These are phyloP conservation scores for Octodonta nipae DNA, from an alignment of 2,888 invertebrate species.

Conservation along the genomic window DNA sequence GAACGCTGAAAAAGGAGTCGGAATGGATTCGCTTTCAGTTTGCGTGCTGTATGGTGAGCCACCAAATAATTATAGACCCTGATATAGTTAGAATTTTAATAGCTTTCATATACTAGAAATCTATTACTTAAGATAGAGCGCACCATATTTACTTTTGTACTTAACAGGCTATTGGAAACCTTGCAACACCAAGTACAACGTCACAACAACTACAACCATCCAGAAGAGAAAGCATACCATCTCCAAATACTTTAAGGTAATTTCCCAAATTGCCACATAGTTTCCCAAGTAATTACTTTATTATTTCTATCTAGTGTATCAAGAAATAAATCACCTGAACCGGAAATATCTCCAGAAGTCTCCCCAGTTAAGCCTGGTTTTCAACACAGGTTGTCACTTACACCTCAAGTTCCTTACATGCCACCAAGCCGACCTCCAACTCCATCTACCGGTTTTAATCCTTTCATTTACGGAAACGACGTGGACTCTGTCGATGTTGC, in stretches of 20 bases:
- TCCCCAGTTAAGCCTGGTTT: conserved; percentile 19
- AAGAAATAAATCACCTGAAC: conserved; percentile 13
- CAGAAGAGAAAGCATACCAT: conserved; percentile 49
- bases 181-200: conserved; percentile 51
- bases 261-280: too few species aligned
- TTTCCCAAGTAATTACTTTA: conserved; percentile 5
- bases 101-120: too few species aligned
- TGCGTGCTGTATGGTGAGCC: too few species aligned
- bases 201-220: conserved; percentile 51
- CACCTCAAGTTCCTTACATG: conserved; percentile 22
- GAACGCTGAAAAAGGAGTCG: too few species aligned
- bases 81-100: too few species aligned
- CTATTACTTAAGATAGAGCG: too few species aligned
- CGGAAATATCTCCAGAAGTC: conserved; percentile 14
- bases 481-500: conserved; percentile 98
- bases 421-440: conserved; percentile 36
- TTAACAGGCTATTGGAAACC: conserved; percentile 61
- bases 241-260: conserved; percentile 38
- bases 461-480: conserved; percentile 84
- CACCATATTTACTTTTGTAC: too few species aligned
- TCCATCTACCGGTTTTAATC: conserved; percentile 51
- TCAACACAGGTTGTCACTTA: conserved; percentile 20
- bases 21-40: too few species aligned
- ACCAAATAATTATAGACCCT: too few species aligned
- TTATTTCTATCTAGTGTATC: conserved; percentile 8